Percentiles rank a stretch among this genome's conserved stretches.
phyloP scores from a whole-genome alignment of 2,113 vertebrate species.

The Pomatorhinus ruficollis region DNA sequence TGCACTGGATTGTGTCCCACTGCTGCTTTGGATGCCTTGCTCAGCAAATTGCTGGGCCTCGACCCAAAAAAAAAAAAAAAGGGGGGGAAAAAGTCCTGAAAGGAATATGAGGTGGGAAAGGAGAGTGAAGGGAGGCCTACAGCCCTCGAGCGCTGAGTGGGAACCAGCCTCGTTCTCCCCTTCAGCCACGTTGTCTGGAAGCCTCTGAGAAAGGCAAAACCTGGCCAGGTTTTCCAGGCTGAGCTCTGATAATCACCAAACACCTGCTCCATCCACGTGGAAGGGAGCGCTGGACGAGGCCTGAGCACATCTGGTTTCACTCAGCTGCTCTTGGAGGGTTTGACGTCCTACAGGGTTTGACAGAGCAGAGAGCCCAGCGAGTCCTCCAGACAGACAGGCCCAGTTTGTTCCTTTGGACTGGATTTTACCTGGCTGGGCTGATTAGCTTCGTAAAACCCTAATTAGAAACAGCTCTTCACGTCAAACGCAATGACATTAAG shows the following conservation, averaged over 20 bases:
- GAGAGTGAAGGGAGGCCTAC: background rate
- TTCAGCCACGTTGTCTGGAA: background rate
- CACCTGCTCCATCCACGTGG: background rate
- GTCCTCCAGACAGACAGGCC: background rate
- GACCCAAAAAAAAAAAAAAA: background rate
- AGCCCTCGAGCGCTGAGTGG: background rate
- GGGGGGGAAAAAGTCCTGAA: background rate
- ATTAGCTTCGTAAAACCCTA: background rate
- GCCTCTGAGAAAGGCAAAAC: background rate
- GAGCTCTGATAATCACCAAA: background rate
- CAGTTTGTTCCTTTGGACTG: background rate
- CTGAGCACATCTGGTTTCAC: slow-evolving; percentile 39
- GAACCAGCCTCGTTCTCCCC: background rate
- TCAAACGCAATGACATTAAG: background rate
- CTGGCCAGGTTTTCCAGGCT: background rate
- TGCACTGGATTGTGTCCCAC: background rate
- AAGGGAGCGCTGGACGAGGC: background rate
- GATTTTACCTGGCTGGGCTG: slow-evolving; percentile 19
- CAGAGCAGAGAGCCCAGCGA: background rate
- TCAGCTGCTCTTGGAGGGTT: background rate
- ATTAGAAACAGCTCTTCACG: background rate
- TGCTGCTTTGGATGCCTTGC: background rate
- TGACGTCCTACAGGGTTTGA: slow-evolving; percentile 34
- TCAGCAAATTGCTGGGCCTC: slow-evolving; percentile 21
- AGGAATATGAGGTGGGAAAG: background rate